A percentile compares a stretch with the other conserved stretches of the same genome.
Evolutionary conservation across 1,140 invertebrate species (phyloP).

Genomic region (Whitmania pigra): DNA sequence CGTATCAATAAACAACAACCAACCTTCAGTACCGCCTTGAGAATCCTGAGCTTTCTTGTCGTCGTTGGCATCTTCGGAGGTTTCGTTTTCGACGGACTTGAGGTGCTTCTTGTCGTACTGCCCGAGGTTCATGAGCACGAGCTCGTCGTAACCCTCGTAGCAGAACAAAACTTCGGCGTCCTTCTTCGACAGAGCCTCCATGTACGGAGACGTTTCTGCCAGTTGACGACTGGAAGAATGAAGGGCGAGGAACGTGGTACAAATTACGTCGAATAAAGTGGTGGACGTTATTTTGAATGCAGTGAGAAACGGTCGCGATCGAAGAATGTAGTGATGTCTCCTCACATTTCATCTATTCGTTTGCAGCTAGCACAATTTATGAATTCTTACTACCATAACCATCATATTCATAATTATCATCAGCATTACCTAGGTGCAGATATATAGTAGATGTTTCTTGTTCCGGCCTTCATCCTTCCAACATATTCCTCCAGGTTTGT

Average conservation of each 20-base stretch:
- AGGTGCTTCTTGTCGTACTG: conserved; percentile 67
- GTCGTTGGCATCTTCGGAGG: not conserved
- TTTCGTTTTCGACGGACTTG: conserved; percentile 83
- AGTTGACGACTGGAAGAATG: conserved; percentile 59
- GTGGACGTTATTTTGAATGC: too few relatives aligned
- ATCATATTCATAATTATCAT: not conserved
- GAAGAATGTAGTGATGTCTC: too few relatives aligned
- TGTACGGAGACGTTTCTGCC: conserved; percentile 84
- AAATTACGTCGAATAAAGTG: too few relatives aligned
- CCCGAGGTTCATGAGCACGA: conserved; percentile 76
- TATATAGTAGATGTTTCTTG: conserved; percentile 81
- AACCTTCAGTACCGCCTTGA: not conserved
- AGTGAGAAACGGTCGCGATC: too few relatives aligned
- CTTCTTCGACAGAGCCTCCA: conserved; percentile 67
- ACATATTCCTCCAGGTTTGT: conserved; percentile 74
- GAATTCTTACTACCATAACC: too few relatives aligned
- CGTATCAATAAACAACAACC: too few relatives aligned
- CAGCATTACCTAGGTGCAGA: conserved; percentile 65
- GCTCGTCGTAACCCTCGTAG: conserved; percentile 87
- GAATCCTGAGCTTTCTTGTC: not conserved
- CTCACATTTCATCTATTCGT: too few relatives aligned
- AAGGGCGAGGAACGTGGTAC: too few relatives aligned
- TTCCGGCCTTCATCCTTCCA: conserved; percentile 56
- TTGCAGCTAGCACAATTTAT: too few relatives aligned
- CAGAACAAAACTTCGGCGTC: conserved; percentile 86